Evolutionary conservation across 1,140 invertebrate genomes (phyloP).

Genomic region (Sinella curviseta): DNA sequence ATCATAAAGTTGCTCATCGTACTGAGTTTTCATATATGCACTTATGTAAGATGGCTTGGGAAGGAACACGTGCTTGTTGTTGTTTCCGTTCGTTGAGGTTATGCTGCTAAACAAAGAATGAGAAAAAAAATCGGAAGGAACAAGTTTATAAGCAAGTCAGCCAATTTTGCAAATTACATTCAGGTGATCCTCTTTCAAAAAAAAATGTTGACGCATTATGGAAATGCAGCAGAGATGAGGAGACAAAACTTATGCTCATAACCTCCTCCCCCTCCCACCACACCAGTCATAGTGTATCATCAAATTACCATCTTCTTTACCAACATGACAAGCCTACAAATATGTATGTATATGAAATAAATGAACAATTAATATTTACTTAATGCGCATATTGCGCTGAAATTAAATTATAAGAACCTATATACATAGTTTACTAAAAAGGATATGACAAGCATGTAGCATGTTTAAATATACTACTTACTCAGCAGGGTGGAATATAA

Average conservation of each 20-base stretch:
- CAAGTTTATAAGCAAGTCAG: slow-evolving; percentile 3
- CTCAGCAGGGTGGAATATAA: slow-evolving; percentile 2
- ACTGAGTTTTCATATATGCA: background rate
- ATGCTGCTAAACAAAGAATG: background rate
- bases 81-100: background rate
- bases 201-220: background rate
- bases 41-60: too few relatives aligned
- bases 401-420: background rate
- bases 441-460: background rate
- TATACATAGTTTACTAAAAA: background rate
- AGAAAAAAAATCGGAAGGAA: slow-evolving; percentile 13
- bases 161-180: background rate
- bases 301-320: background rate
- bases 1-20: background rate
- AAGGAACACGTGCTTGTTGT: too few relatives aligned
- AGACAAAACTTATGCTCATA: background rate
- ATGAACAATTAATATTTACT: slow-evolving; percentile 11
- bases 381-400: background rate
- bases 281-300: background rate
- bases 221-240: too few relatives aligned
- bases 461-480: background rate
- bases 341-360: background rate
- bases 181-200: background rate
- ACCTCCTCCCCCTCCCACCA: slow-evolving; percentile 1
- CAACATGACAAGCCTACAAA: slow-evolving; percentile 9